A percentile compares a stretch with the other conserved stretches of the same genome.
Conservation (phyloP, 1,140 invertebrate species). For the Hesperophylax magnus region DNA sequence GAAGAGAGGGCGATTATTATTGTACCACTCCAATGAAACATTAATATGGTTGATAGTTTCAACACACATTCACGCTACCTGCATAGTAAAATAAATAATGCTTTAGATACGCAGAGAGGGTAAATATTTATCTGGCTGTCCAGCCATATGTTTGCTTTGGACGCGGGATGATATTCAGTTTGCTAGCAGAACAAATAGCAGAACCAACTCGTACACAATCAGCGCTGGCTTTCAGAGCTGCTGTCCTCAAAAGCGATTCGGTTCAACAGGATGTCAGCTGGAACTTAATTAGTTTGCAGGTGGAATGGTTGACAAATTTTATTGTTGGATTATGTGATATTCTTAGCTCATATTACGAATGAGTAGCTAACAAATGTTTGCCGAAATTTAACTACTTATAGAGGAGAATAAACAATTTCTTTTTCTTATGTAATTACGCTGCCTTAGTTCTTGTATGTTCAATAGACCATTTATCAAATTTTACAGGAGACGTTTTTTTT, state of each 20-base stretch:
- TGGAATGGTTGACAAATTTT: background rate
- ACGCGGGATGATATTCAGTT: conserved; percentile 6
- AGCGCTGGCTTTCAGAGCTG: background rate
- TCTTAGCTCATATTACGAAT: background rate
- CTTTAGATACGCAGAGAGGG: background rate
- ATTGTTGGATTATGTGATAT: background rate
- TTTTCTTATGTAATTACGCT: no score
- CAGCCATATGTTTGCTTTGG: background rate
- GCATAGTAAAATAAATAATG: background rate
- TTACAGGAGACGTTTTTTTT: no score
- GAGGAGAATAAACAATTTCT: no score
- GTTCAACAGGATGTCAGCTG: background rate
- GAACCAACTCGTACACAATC: background rate
- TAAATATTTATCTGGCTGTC: conserved; percentile 14
- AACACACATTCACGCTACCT: background rate
- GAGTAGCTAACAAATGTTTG: no score
- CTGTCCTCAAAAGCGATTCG: background rate
- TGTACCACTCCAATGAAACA: background rate
- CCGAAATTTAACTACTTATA: no score
- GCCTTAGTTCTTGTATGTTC: no score
- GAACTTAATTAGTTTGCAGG: background rate
- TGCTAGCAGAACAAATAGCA: background rate
- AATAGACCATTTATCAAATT: no score
- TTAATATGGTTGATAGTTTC: background rate
- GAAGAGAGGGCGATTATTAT: background rate